Percentiles rank a stretch among this genome's conserved stretches.
These are phyloP conservation scores for Cryptotermes secundus DNA, from an alignment of 1,140 invertebrate species.

Conservation along the genomic window DNA sequence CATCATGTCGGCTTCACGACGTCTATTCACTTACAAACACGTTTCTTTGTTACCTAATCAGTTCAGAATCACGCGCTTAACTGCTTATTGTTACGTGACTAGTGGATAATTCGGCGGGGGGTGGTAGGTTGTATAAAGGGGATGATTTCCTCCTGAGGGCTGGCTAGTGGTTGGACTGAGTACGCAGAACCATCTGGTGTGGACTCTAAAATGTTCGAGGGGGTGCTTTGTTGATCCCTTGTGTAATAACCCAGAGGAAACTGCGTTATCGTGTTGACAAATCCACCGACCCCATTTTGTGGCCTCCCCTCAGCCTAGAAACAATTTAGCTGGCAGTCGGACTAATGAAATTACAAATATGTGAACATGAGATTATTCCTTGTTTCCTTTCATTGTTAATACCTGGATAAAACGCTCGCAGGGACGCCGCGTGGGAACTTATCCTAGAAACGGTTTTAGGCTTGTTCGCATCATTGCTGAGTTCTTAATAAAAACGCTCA, in stretches of 20 bases:
- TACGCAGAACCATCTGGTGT: neutral
- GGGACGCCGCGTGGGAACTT: too few relatives aligned
- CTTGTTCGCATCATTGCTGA: too few relatives aligned
- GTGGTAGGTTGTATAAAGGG: neutral
- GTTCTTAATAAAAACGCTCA: too few relatives aligned
- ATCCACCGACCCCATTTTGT: neutral
- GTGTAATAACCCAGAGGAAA: neutral
- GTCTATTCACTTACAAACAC: neutral
- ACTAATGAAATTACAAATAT: neutral
- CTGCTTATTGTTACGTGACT: neutral
- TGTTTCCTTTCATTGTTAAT: too few relatives aligned
- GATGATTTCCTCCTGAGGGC: neutral
- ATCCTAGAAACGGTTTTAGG: too few relatives aligned
- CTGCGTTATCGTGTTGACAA: constrained; percentile 12
- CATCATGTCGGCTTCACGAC: too few relatives aligned
- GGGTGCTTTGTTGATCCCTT: neutral
- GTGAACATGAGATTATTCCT: neutral
- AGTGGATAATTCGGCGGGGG: neutral
- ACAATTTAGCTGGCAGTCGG: neutral
- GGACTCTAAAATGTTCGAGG: neutral
- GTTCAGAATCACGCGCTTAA: neutral
- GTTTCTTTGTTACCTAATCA: constrained; percentile 10
- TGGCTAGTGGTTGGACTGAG: neutral
- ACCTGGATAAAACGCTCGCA: too few relatives aligned
- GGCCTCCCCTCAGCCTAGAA: neutral